These are phyloP conservation scores for Miopithecus talapoin DNA, from an alignment of 2,797 vertebrate species.

Conservation along the genomic window DNA sequence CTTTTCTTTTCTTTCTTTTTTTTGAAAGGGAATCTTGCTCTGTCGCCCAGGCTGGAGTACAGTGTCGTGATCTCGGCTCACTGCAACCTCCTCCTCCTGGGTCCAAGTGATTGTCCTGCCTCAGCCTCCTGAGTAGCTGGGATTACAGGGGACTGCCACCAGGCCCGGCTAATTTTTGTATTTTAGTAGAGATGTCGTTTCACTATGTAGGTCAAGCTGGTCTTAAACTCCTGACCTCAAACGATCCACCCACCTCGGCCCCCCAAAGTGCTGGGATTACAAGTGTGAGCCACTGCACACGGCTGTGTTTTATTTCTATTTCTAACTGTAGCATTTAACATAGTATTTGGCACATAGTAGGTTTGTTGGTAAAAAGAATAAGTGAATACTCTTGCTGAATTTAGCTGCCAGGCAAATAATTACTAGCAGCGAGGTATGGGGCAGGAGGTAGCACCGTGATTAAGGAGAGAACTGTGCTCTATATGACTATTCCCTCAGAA, in stretches of 20 bases:
- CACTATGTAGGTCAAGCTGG: neutral
- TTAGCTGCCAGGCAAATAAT: neutral
- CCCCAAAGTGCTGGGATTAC: neutral
- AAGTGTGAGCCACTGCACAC: neutral
- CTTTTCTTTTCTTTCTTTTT: neutral
- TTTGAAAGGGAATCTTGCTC: neutral
- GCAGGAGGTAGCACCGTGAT: accelerated
- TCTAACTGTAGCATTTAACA: neutral
- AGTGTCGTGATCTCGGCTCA: neutral
- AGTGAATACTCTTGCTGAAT: neutral
- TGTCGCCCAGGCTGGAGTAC: neutral
- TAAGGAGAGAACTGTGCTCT: neutral
- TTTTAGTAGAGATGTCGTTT: neutral
- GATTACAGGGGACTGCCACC: neutral
- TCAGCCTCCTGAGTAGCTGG: neutral
- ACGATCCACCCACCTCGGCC: neutral
- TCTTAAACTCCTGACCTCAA: neutral
- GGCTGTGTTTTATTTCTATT: neutral
- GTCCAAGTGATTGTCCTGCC: neutral
- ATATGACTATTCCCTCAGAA: neutral
- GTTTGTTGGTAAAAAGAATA: neutral
- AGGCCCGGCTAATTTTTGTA: neutral
- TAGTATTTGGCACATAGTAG: neutral
- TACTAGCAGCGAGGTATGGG: accelerated
- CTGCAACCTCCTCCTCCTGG: neutral